A percentile compares a stretch with the other conserved stretches of the same genome.
These are phyloP conservation scores for Caenorhabditis latens DNA, from an alignment of 1,140 invertebrate species.

Conservation along the genomic window DNA sequence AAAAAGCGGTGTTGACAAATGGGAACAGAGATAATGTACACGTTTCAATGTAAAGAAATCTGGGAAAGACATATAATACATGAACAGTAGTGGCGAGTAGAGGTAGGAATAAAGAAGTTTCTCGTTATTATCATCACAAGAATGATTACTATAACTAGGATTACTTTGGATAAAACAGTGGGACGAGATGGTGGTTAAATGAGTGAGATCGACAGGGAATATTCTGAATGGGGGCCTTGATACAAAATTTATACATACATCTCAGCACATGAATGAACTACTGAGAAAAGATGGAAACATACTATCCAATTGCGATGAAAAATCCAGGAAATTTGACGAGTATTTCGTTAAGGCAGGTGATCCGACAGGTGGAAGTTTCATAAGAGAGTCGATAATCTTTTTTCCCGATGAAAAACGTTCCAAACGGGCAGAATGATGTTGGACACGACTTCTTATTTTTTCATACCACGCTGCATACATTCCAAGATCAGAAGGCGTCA, in stretches of 20 bases:
- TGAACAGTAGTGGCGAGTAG: conserved; percentile 32
- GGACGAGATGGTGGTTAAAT: background rate
- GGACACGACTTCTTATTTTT: conserved; percentile 13
- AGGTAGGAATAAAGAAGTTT: background rate
- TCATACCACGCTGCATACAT: conserved; percentile 27
- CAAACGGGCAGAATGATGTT: conserved; percentile 10
- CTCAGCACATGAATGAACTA: background rate
- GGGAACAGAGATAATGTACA: conserved; percentile 34
- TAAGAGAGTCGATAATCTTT: conserved; percentile 52
- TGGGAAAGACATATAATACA: background rate
- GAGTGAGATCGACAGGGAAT: background rate
- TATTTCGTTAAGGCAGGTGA: too few species aligned
- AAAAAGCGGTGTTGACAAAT: background rate
- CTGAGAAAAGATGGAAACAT: conserved; percentile 25
- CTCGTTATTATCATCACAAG: conserved; percentile 28
- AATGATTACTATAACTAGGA: conserved; percentile 24
- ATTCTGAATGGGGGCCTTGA: background rate
- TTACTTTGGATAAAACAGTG: background rate
- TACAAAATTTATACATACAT: background rate
- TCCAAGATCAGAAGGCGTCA: background rate
- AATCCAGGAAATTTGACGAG: background rate
- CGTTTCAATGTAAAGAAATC: conserved; percentile 17
- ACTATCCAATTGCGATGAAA: background rate
- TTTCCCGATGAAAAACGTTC: conserved; percentile 57
- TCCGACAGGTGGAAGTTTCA: background rate